phyloP scores from a whole-genome alignment of 2,888 invertebrate genomes.

The Torymus aiolomorphi region DNA sequence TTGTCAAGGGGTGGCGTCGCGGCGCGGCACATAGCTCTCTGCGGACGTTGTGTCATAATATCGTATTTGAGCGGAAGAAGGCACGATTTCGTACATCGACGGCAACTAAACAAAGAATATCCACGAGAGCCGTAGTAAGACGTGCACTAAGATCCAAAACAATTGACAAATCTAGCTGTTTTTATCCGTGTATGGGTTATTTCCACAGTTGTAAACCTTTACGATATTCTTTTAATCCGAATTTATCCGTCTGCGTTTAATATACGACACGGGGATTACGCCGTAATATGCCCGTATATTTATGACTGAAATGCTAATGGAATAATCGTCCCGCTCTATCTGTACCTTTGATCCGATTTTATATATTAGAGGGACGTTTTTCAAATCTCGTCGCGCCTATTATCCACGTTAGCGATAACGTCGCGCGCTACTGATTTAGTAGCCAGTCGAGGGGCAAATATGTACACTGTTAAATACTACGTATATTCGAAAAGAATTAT shows the following conservation, averaged over 20 bases:
- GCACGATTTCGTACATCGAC: too few relatives aligned
- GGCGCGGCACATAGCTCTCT: too few relatives aligned
- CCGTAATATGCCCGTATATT: constrained; percentile 16
- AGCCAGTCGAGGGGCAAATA: background rate
- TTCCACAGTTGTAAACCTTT: background rate
- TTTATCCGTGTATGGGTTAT: background rate
- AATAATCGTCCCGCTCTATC: background rate
- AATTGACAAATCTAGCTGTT: background rate
- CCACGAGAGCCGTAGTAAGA: too few relatives aligned
- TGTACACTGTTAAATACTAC: too few relatives aligned
- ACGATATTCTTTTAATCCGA: background rate
- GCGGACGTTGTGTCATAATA: too few relatives aligned
- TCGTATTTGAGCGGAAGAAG: too few relatives aligned
- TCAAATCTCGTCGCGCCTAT: background rate
- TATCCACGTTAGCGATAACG: background rate
- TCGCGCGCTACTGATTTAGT: background rate
- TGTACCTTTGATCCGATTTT: constrained; percentile 7
- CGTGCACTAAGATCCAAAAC: too few relatives aligned
- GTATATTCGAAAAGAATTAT: too few relatives aligned
- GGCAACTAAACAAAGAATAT: too few relatives aligned
- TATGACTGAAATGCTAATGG: constrained; percentile 26
- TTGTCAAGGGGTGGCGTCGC: too few relatives aligned
- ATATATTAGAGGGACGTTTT: background rate
- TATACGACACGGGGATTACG: background rate
- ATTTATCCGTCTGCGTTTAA: background rate